phyloP scores from a whole-genome alignment of 2,113 vertebrate genomes.

The Eira barbara region DNA sequence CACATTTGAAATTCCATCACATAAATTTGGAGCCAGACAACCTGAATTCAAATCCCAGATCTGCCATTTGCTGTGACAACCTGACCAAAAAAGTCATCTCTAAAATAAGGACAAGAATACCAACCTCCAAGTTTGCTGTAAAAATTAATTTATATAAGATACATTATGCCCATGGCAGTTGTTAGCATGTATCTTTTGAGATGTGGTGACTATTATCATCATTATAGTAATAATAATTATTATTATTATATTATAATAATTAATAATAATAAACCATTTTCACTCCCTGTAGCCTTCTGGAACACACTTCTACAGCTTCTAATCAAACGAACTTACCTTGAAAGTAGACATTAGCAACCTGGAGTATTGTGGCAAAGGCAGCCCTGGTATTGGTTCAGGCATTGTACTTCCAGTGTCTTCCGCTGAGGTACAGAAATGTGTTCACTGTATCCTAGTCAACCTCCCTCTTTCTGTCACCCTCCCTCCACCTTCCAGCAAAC shows the following conservation, averaged over 20 bases:
- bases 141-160: neutral
- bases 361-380: neutral
- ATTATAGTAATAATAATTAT: neutral
- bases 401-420: neutral
- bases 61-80: neutral
- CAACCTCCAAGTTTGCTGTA: neutral
- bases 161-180: neutral
- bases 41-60: neutral
- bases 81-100: neutral
- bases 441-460: neutral
- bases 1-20: neutral
- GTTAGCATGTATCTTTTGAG: neutral
- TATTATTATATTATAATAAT: too few relatives aligned
- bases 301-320: neutral
- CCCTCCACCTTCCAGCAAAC: neutral
- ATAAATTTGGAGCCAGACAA: neutral
- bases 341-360: neutral
- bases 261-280: neutral
- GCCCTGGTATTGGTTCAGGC: neutral
- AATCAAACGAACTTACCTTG: neutral
- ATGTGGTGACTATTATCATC: neutral
- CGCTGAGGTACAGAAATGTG: neutral
- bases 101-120: neutral
- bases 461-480: neutral
- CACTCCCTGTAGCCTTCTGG: neutral